Percentiles rank a stretch among this genome's conserved stretches.
Conservation (phyloP, 2,113 vertebrate genomes). For the Engystomops pustulosus region DNA sequence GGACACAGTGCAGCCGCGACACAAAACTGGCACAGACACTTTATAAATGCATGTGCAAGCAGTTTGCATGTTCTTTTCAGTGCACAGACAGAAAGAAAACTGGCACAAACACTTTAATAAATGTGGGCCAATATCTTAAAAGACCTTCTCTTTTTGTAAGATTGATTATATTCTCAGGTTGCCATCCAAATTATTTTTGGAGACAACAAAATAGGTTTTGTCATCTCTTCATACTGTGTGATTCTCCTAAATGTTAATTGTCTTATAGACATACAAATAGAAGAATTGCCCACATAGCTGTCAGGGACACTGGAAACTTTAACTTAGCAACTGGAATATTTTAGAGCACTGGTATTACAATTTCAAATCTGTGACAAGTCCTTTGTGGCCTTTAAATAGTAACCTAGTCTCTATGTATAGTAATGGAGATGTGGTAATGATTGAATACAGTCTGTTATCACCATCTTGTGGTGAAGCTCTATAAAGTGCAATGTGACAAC, state of each 20-base stretch:
- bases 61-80: too few species aligned
- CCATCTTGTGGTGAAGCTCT: conserved; percentile 12
- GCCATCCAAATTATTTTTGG: background rate
- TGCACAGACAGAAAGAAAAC: too few species aligned
- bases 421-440: background rate
- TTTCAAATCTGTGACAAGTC: background rate
- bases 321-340: background rate
- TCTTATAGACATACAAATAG: background rate
- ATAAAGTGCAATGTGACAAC: background rate
- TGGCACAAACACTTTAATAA: too few species aligned
- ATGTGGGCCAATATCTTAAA: too few species aligned
- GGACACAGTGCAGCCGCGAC: too few species aligned
- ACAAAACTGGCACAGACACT: too few species aligned
- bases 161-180: too few species aligned
- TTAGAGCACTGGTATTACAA: too few species aligned
- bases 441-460: background rate
- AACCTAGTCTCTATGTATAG: background rate
- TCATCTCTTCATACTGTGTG: background rate
- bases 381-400: background rate
- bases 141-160: background rate
- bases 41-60: too few species aligned
- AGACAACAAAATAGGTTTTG: background rate
- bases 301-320: background rate
- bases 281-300: too few species aligned
- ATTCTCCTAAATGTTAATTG: background rate